Conservation (phyloP, 2,888 invertebrate species). For the Argyresthia goedartella region DNA sequence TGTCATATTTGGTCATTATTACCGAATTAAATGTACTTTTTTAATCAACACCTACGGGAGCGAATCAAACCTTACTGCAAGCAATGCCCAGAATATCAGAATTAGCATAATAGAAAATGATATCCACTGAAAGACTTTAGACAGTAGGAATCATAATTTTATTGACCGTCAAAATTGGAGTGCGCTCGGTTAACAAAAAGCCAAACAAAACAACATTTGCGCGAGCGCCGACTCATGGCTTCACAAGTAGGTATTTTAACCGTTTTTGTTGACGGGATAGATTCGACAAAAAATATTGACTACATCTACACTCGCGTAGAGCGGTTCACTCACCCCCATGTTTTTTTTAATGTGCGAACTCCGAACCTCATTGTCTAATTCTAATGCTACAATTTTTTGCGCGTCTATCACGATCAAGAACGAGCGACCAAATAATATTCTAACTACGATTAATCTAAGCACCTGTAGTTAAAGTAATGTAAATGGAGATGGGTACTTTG, state of each 20-base stretch:
- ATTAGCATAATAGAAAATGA: too few species aligned
- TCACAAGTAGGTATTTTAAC: slow-evolving; percentile 11
- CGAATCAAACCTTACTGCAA: too few species aligned
- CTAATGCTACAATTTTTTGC: slow-evolving; percentile 44
- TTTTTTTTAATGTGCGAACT: slow-evolving; percentile 58
- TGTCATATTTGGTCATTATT: too few species aligned
- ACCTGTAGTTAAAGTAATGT: too few species aligned
- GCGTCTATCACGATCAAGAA: neutral
- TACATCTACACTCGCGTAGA: slow-evolving; percentile 29
- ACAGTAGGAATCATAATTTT: too few species aligned
- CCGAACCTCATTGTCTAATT: slow-evolving; percentile 44
- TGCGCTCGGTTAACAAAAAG: neutral
- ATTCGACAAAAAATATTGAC: slow-evolving; percentile 54
- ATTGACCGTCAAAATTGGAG: too few species aligned
- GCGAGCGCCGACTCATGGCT: slow-evolving; percentile 34
- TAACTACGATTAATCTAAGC: neutral
- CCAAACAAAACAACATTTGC: slow-evolving; percentile 10
- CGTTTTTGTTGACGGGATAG: slow-evolving; percentile 39
- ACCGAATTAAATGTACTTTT: too few species aligned
- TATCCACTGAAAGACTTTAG: too few species aligned
- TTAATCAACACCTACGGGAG: too few species aligned
- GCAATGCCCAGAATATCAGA: too few species aligned
- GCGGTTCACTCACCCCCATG: slow-evolving; percentile 54
- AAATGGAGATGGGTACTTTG: too few species aligned
- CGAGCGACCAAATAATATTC: neutral